phyloP scores from a whole-genome alignment of 2,113 vertebrate genomes.

The Macaca fascicularis region DNA sequence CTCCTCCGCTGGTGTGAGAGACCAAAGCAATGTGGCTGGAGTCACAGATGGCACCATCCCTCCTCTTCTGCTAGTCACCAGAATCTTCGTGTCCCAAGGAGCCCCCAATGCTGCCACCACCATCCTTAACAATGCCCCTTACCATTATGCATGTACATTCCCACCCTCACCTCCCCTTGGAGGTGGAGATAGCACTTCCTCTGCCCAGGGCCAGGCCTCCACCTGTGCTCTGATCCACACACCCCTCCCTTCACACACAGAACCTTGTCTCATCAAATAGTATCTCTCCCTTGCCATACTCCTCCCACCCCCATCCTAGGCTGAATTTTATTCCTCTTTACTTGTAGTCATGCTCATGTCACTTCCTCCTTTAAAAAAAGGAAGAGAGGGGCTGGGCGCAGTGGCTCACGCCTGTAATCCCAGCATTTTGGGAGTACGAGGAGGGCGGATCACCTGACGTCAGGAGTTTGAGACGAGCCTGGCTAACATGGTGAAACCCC shows the following conservation, averaged over 20 bases:
- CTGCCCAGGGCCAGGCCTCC: not conserved
- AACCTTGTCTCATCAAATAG: no score
- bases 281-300: not conserved
- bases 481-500: not conserved
- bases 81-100: not conserved
- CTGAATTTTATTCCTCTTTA: not conserved
- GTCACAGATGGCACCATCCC: no score
- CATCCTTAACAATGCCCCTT: not conserved
- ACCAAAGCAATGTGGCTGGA: not conserved
- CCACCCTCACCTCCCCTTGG: not conserved
- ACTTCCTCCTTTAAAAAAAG: not conserved
- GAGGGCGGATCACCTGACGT: not conserved
- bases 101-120: not conserved
- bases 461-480: not conserved
- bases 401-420: no score
- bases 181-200: not conserved
- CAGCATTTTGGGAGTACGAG: not conserved
- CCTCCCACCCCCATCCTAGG: not conserved
- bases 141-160: no score
- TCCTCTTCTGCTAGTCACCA: not conserved
- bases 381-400: not conserved
- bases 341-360: not conserved
- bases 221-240: not conserved
- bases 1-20: not conserved
- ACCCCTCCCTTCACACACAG: no score